Evolutionary conservation across 2,797 vertebrate species (phyloP), one percentile per base, ranked within the genome.

Genomic region (Neoniphon sammara): DNA sequence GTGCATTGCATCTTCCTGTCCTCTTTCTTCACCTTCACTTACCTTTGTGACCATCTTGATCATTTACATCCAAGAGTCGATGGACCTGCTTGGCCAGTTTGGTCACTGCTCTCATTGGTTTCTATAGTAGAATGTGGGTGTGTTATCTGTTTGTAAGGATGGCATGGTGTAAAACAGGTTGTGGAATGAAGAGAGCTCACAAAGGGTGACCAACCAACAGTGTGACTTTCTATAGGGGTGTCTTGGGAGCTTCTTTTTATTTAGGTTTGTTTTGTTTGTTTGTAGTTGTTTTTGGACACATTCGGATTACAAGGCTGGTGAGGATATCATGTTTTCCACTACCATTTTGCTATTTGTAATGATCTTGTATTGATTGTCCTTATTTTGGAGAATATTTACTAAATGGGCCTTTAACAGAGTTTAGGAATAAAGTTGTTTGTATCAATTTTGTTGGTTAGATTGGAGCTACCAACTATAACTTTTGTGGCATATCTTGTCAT

Each of bases 131-230:
- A 77, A 81, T 75, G 61, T 75, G 80, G 91, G 87, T 70, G 90
- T 82, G 90, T 68, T 52, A 58, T 77, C 30, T 76, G 82, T 59
- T 42, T 65, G 69, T 73, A 31, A 66, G 58, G 68, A 77, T 80
- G 91, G 89, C 89, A 89, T 91, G 88, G 72, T 82, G 92, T 77
- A 44, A 66, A 93, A 91, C 93, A 83, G 91, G 93, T 93, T 92
- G 64, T 83, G 23, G 65, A 70, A 64, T 86, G 58, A 80, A 23
- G n/a, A 70, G 66, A 79, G 71, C 52, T 90, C 78, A 63, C 46
- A 85, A 82, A 78, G 60, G 83, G 60, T 44, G 70, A 85, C 70
- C 54, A 61, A 80, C 82, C 52, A n/a, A 15, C 56, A 7, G 80
- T 74, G 56, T 77, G 52, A 53, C 66, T 76, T 55, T 59, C 31